phyloP scores from a whole-genome alignment of 1,140 invertebrate species.

The Rhagoletis pomonella region DNA sequence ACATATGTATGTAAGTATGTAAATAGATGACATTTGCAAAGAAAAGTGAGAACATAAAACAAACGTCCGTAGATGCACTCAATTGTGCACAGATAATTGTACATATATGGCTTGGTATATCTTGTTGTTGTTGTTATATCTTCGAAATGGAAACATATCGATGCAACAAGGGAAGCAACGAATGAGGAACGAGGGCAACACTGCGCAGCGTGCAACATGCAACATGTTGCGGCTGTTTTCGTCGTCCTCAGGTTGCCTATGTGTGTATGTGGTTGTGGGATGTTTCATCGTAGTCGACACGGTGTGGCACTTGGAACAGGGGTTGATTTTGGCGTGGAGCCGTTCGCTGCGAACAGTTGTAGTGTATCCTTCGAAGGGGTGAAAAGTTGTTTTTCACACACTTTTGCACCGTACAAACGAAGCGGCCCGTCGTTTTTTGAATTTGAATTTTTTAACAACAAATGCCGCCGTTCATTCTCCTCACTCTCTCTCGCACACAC shows the following conservation, averaged over 20 bases:
- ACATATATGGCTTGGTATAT: neutral
- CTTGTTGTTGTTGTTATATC: neutral
- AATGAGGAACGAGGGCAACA: neutral
- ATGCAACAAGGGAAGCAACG: neutral
- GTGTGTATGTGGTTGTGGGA: neutral
- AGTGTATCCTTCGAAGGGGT: constrained; percentile 74
- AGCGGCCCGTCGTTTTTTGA: constrained; percentile 57
- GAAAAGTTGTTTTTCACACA: constrained; percentile 70
- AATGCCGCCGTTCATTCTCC: constrained; percentile 47
- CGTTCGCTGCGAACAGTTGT: constrained; percentile 68
- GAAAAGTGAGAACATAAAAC: neutral
- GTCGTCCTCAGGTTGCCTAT: neutral
- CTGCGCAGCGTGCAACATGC: neutral
- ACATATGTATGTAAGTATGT: neutral
- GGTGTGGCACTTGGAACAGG: constrained; percentile 56
- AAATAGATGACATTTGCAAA: neutral
- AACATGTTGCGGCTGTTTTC: neutral
- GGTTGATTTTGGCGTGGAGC: constrained; percentile 56
- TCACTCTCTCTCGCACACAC: neutral
- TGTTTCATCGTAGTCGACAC: neutral
- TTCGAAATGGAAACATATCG: neutral
- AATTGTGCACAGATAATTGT: neutral
- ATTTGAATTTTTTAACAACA: constrained; percentile 41
- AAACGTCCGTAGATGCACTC: no score
- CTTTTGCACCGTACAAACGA: constrained; percentile 65